Conservation (phyloP, 2,888 invertebrate genomes). For the Eutolmus rufibarbis region DNA sequence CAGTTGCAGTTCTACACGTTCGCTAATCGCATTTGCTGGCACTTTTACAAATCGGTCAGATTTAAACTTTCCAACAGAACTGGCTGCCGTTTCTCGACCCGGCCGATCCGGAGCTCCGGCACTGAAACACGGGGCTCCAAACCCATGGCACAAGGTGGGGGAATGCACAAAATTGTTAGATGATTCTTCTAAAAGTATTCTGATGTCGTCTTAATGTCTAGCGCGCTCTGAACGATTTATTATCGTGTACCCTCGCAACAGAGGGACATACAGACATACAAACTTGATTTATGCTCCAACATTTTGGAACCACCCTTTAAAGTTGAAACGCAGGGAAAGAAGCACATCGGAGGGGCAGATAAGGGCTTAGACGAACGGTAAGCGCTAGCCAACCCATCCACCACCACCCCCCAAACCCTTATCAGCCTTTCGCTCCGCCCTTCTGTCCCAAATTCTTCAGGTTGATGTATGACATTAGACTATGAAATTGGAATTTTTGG, state of each 20-base stretch:
- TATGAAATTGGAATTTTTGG: constrained; percentile 40
- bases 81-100: neutral
- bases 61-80: constrained; percentile 25
- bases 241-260: constrained; percentile 31
- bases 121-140: neutral
- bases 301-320: constrained; percentile 38
- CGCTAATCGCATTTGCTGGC: constrained; percentile 35
- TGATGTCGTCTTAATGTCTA: constrained; percentile 46
- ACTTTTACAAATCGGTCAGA: constrained; percentile 31
- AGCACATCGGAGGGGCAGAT: constrained; percentile 2
- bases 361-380: constrained; percentile 32
- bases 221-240: constrained; percentile 45
- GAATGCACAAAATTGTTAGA: constrained; percentile 31
- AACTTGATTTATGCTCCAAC: constrained; percentile 38
- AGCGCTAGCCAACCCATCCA: neutral
- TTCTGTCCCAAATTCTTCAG: constrained; percentile 20
- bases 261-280: constrained; percentile 22
- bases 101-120: neutral
- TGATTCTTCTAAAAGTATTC: constrained; percentile 42
- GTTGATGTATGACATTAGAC: constrained; percentile 39
- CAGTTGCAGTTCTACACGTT: constrained; percentile 14
- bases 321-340: constrained; percentile 4
- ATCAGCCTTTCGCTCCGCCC: neutral
- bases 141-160: neutral
- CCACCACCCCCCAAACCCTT: neutral